Evolutionary conservation across 2,888 invertebrate genomes (phyloP).

Genomic region (Saturnia pavonia): DNA sequence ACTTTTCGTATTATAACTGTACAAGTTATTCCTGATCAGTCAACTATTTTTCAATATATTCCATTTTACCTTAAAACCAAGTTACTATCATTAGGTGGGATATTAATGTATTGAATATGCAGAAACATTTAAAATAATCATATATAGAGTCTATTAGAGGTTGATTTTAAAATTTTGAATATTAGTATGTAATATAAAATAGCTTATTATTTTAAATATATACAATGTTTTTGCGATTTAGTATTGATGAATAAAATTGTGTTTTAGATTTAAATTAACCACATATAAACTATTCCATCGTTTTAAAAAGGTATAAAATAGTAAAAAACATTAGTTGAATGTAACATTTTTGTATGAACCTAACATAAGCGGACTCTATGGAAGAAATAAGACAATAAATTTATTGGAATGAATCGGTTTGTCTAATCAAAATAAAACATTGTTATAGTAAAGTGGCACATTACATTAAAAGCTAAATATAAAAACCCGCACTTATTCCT

Average conservation of each 20-base stretch:
- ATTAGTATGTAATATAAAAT: too few relatives aligned
- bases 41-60: background rate
- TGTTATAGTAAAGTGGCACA: slow-evolving; percentile 32
- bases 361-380: background rate
- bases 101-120: slow-evolving; percentile 10
- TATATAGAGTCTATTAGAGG: too few relatives aligned
- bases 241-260: too few relatives aligned
- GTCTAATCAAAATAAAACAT: slow-evolving; percentile 23
- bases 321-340: too few relatives aligned
- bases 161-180: too few relatives aligned
- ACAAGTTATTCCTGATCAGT: background rate
- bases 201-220: too few relatives aligned
- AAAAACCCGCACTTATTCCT: slow-evolving; percentile 23
- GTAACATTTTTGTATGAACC: background rate
- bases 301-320: too few relatives aligned
- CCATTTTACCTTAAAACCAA: background rate
- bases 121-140: background rate
- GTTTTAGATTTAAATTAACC: too few relatives aligned
- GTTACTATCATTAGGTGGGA: slow-evolving; percentile 18
- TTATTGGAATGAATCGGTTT: slow-evolving; percentile 43
- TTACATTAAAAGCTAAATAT: slow-evolving; percentile 28
- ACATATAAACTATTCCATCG: too few relatives aligned
- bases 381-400: slow-evolving; percentile 25
- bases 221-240: too few relatives aligned
- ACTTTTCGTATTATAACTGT: background rate